A percentile compares a stretch with the other conserved stretches of the same genome.
phyloP scores from a whole-genome alignment of 2,797 vertebrate species.

The Melanogrammus aeglefinus region DNA sequence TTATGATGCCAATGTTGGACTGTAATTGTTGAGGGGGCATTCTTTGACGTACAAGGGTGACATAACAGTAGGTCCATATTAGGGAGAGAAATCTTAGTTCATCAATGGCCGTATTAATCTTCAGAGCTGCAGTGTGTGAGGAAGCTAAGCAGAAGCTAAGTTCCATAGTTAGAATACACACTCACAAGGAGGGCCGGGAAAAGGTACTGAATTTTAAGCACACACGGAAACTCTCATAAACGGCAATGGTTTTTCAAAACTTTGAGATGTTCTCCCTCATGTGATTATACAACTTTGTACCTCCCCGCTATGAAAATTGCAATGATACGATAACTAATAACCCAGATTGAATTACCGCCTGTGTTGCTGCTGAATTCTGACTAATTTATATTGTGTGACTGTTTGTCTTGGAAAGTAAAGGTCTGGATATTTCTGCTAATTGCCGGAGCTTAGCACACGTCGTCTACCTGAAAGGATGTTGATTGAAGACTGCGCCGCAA shows the following conservation, averaged over 20 bases:
- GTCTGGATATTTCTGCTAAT: neutral
- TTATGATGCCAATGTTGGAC: neutral
- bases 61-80: neutral
- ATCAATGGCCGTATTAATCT: neutral
- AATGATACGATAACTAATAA: neutral
- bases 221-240: neutral
- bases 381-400: slow-evolving; percentile 1
- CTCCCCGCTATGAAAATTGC: neutral
- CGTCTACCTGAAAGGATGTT: neutral
- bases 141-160: neutral
- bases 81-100: neutral
- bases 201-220: neutral
- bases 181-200: neutral
- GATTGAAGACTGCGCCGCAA: neutral
- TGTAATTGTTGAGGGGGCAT: slow-evolving; percentile 1
- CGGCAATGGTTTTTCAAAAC: too few species aligned
- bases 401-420: slow-evolving; percentile 1
- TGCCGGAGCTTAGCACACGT: neutral
- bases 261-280: neutral
- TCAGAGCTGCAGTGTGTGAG: neutral
- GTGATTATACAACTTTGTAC: neutral
- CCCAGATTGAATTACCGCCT: neutral
- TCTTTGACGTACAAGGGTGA: neutral
- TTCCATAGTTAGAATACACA: neutral
- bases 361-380: neutral